Evolutionary conservation across 2,113 vertebrate species (phyloP).

Genomic region (Pleuronectes platessa): DNA sequence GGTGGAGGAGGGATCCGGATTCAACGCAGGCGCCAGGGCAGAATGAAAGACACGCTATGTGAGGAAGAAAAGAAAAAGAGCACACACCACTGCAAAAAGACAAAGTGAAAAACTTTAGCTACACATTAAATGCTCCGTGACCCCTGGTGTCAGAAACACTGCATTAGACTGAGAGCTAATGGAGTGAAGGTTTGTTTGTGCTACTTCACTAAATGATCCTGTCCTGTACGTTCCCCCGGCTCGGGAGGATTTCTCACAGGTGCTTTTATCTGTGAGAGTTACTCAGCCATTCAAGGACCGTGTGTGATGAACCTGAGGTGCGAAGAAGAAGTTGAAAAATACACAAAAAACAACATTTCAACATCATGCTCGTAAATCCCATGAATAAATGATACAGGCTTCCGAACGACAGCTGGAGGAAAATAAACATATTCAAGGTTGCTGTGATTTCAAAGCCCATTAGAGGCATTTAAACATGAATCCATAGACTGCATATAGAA

Average conservation of each 20-base stretch:
- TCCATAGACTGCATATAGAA: background rate
- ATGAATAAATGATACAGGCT: background rate
- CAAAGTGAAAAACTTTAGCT: background rate
- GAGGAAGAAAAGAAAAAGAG: background rate
- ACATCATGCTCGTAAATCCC: background rate
- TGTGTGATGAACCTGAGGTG: background rate
- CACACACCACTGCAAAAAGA: background rate
- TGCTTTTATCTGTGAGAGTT: slow-evolving; percentile 15
- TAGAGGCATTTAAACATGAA: background rate
- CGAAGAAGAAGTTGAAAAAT: background rate
- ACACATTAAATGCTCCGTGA: background rate
- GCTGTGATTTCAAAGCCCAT: background rate
- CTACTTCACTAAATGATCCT: background rate
- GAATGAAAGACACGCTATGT: background rate
- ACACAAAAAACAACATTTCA: background rate
- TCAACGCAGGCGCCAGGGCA: background rate
- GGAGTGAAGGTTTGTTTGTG: background rate
- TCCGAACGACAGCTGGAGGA: background rate
- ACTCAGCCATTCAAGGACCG: background rate
- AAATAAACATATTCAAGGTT: background rate
- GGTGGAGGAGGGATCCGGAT: background rate
- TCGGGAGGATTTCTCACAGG: background rate
- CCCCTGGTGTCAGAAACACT: background rate
- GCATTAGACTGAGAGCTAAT: background rate
- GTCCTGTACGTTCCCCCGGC: background rate